Conservation (phyloP, 2,888 invertebrate genomes). For the Pandemis cinnamomeana region DNA sequence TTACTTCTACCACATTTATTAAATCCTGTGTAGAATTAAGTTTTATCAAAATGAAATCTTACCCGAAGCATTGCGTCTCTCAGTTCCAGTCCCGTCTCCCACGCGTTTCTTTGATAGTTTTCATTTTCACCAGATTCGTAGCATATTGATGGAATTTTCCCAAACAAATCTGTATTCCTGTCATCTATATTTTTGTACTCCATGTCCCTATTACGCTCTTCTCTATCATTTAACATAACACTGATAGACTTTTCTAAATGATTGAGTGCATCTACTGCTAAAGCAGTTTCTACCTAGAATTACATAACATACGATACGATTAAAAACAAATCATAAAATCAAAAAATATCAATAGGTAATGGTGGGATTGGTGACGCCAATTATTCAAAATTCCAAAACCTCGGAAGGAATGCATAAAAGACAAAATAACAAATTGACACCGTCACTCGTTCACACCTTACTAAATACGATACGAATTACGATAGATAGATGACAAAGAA, state of each 20-base stretch:
- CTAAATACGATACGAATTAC: too few relatives aligned
- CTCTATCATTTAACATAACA: slow-evolving; percentile 49
- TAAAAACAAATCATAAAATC: not conserved
- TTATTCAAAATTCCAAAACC: too few relatives aligned
- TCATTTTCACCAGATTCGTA: slow-evolving; percentile 82
- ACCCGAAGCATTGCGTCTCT: slow-evolving; percentile 53
- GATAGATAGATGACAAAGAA: too few relatives aligned
- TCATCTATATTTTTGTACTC: not conserved
- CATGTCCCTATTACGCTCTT: slow-evolving; percentile 43
- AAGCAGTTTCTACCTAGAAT: slow-evolving; percentile 70
- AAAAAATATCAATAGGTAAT: not conserved
- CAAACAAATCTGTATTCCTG: slow-evolving; percentile 71
- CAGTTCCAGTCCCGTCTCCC: slow-evolving; percentile 62
- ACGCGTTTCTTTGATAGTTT: slow-evolving; percentile 60
- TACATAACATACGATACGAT: not conserved
- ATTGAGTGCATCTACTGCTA: slow-evolving; percentile 71
- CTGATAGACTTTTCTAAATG: slow-evolving; percentile 71
- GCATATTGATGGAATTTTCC: slow-evolving; percentile 86
- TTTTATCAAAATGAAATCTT: not conserved
- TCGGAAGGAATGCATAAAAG: too few relatives aligned
- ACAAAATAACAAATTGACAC: too few relatives aligned
- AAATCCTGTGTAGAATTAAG: not conserved
- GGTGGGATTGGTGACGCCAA: too few relatives aligned
- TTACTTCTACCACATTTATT: too few relatives aligned
- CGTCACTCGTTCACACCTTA: too few relatives aligned